Evolutionary conservation across 2,113 vertebrate genomes (phyloP), one percentile per base, ranked within the genome.

Genomic region (Orthonyx spaldingii): DNA sequence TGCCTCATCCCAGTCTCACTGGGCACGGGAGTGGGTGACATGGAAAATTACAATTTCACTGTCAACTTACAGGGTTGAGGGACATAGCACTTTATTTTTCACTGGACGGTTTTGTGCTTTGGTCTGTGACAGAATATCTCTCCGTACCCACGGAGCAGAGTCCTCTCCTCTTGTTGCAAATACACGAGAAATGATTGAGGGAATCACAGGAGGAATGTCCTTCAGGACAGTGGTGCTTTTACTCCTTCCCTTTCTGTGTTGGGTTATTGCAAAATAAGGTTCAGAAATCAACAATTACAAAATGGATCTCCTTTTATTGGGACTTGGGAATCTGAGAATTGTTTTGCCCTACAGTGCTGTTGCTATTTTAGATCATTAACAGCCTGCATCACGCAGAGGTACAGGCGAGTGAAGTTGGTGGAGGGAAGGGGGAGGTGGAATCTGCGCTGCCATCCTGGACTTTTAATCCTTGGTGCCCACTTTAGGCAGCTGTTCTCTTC

Each of bases 101-200:
- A 20, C 59, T 70, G 41, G 44, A 5, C 0, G 0, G 30, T 33
- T 83, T 60, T 13, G 0, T 60, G 60, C 18, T 47, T 69, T 52
- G n/a, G 3, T 53, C 42, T 66, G 16, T 9, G 24, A n/a, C 47
- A 13, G 52, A 81, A 10, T 42, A 23, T 79, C 50, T 57, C 27
- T 87, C 52, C n/a, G 11, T 77, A 32, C 32, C 30, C 3, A 4
- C 11, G 8, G 37, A 44, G 6, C 12, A 6, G 42, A 3, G 0
- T 16, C 6, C 2, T 33, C 66, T 80, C 44, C 47, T 64, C 68
- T 21, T 55, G 8, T 15, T 61, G 13, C n/a, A 47, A 50, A 44
- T 16, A 27, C 7, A 6, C 0, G 0, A 69, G n/a, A 30, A 37
- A 27, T 59, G 6, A 47, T 68, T 76, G 1, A 8, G 17, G 32